These are phyloP conservation scores for Lithosia quadra DNA, from an alignment of 2,888 invertebrate species.

Conservation along the genomic window DNA sequence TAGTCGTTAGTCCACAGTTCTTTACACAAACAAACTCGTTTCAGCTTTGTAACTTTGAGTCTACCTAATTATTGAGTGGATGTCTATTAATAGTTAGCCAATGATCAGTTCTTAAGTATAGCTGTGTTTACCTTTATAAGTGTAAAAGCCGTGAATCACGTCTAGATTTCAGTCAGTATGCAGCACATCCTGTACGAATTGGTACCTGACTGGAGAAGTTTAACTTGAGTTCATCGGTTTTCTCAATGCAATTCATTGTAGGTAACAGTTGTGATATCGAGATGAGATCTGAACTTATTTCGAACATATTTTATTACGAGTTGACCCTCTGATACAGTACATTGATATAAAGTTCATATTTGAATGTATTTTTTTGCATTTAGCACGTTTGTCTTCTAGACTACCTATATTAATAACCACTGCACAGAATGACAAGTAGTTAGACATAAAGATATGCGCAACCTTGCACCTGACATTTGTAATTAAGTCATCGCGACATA, in stretches of 20 bases:
- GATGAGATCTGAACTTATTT: too few relatives aligned
- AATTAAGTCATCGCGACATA: constrained; percentile 29
- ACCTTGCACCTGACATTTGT: constrained; percentile 45
- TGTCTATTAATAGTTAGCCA: constrained; percentile 13
- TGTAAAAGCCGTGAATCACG: constrained; percentile 18
- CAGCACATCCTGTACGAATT: not conserved
- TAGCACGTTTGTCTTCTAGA: too few relatives aligned
- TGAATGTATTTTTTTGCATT: too few relatives aligned
- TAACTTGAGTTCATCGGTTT: too few relatives aligned
- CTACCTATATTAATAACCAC: not conserved
- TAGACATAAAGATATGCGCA: constrained; percentile 10
- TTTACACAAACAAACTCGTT: not conserved
- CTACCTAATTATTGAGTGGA: constrained; percentile 3
- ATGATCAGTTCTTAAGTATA: constrained; percentile 23
- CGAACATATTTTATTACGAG: too few relatives aligned
- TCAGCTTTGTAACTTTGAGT: not conserved
- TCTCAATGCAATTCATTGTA: too few relatives aligned
- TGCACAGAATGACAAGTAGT: not conserved
- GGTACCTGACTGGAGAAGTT: not conserved
- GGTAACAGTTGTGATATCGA: too few relatives aligned
- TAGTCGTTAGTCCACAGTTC: not conserved
- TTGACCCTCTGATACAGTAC: too few relatives aligned
- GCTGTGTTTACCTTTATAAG: constrained; percentile 19
- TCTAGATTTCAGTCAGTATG: not conserved
- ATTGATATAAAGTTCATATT: too few relatives aligned